Evolutionary conservation across 2,888 invertebrate genomes (phyloP).

Genomic region (Trileptium ribeirensis): DNA sequence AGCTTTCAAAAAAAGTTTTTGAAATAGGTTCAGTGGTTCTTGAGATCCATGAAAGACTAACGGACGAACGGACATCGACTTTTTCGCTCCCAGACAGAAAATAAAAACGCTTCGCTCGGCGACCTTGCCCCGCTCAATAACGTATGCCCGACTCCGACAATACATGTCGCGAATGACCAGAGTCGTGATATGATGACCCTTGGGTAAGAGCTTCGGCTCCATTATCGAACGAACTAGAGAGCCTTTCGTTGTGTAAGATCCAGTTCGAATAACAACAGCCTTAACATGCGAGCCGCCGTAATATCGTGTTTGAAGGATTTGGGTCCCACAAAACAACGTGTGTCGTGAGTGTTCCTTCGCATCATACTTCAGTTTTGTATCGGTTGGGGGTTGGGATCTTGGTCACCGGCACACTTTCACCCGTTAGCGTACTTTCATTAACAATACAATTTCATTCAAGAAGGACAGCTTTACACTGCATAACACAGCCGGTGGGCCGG

Average conservation of each 20-base stretch:
- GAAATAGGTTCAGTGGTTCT: too few relatives aligned
- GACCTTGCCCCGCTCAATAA: too few relatives aligned
- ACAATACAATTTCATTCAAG: slow-evolving; percentile 77
- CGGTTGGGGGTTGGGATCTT: slow-evolving; percentile 74
- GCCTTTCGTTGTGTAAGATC: slow-evolving; percentile 48
- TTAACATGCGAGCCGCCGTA: slow-evolving; percentile 46
- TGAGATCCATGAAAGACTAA: too few relatives aligned
- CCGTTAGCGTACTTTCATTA: slow-evolving; percentile 89
- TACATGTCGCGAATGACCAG: too few relatives aligned
- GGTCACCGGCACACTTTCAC: slow-evolving; percentile 91
- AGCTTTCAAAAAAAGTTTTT: too few relatives aligned
- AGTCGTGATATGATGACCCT: too few relatives aligned
- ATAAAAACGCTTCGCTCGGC: too few relatives aligned
- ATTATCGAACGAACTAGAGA: slow-evolving; percentile 59
- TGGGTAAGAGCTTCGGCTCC: slow-evolving; percentile 60
- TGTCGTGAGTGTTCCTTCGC: slow-evolving; percentile 78
- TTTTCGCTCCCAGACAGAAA: too few relatives aligned
- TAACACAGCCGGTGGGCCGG: slow-evolving; percentile 68
- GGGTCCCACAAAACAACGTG: slow-evolving; percentile 76
- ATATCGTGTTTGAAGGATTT: slow-evolving; percentile 44
- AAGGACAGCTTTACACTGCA: slow-evolving; percentile 67
- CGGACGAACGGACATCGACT: too few relatives aligned
- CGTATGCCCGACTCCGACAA: too few relatives aligned
- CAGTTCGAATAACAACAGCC: slow-evolving; percentile 57
- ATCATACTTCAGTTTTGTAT: slow-evolving; percentile 60